Base-by-base conservation (phyloP, 92 coral and sea anemone genomes). In the Umimayanthus kanabou region DNA sequence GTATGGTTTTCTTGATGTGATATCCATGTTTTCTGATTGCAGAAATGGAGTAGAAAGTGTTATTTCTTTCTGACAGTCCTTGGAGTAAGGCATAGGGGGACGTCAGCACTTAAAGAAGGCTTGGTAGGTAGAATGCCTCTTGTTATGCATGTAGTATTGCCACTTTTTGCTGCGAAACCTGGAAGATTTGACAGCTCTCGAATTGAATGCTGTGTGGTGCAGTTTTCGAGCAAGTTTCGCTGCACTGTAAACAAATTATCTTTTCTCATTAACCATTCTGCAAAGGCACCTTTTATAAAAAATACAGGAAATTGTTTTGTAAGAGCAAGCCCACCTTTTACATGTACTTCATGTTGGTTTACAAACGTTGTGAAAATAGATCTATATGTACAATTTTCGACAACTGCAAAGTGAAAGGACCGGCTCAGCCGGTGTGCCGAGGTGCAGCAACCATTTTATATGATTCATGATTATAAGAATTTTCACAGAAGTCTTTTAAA, bases 1-100 rank as follows among this genome's bases (percentile, higher is more conserved):
- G 94, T 90, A 92, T 88, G 84, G 87, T 76, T 89, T 94, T 89
- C 64, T 69, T 80, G 80, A 39, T 26, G 50, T 55, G 78, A 33
- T 77, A 72, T 73, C 87, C 88, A 85, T 85, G 87, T 85, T 77
- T 77, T 70, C 43, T 70, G 40, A 25, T 14, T 72, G 16, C 50
- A 42, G 77, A 23, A 25, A 85, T 91, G 82, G 53, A 18, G 70
- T 75, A 40, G 75, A 69, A n/a, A 70, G 82, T 73, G 85, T 80
- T 77, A 9, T 6, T 42, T 69, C 14, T 2, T 11, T 43, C 40
- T 25, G 78, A 83, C 74, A 83, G n/a, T 83, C 45, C 65, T 18
- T 25, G 74, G 74, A 45, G 43, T 28, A 8, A 16, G 77, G 9
- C 25, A 16, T 45, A 70, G 26, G 67, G 50, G 67, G 77, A 71